Conservation (phyloP, 1,140 invertebrate genomes). For the Drosophila suzukii region DNA sequence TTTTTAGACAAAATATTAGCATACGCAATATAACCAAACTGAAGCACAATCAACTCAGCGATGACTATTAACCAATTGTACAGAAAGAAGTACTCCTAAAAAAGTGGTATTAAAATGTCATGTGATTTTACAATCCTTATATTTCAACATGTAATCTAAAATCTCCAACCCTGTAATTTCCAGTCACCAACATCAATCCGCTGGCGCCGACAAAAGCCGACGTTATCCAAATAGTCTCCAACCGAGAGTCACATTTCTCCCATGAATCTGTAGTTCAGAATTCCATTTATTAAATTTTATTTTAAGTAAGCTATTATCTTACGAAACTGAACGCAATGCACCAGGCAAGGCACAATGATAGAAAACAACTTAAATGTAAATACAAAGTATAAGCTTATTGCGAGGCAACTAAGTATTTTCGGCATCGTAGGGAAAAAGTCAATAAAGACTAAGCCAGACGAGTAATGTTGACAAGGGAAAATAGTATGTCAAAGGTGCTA, state of each 20-base stretch:
- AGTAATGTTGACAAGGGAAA: no score
- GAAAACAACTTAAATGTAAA: background rate
- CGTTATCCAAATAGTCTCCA: background rate
- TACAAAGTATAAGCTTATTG: background rate
- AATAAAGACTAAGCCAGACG: background rate
- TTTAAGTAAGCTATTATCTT: background rate
- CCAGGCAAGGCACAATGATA: background rate
- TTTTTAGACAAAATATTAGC: background rate
- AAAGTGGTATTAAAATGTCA: background rate
- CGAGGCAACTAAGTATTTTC: background rate
- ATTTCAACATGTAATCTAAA: background rate
- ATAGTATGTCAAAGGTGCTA: no score
- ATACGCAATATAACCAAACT: background rate
- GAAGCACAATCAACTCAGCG: constrained; percentile 3
- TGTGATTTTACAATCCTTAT: background rate
- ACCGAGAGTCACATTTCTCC: background rate
- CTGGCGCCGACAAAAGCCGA: background rate
- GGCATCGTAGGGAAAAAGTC: background rate
- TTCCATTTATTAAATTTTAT: no score
- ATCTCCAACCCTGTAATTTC: constrained; percentile 6
- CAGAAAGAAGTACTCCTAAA: constrained; percentile 2
- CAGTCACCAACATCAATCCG: constrained; percentile 1
- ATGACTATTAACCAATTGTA: constrained; percentile 17
- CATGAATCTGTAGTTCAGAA: background rate
- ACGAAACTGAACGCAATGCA: constrained; percentile 5